Percentiles rank a stretch among this genome's conserved stretches.
These are phyloP conservation scores for Calephelis virginiensis DNA, from an alignment of 1,140 invertebrate genomes.

Conservation along the genomic window DNA sequence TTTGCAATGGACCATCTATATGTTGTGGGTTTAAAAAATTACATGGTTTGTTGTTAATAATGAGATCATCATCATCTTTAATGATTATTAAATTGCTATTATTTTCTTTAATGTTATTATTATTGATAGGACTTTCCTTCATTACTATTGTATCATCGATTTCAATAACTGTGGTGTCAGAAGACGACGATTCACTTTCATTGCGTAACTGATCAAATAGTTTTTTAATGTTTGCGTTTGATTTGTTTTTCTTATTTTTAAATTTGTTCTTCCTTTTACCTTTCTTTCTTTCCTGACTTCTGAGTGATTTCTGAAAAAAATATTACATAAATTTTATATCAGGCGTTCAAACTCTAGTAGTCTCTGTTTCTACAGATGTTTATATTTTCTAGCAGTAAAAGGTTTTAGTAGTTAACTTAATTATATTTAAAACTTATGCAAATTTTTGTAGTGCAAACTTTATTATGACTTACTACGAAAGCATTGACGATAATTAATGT, in stretches of 20 bases:
- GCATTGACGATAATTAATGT: too few species aligned
- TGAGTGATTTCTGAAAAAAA: slow-evolving; percentile 9
- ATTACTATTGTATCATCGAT: slow-evolving; percentile 6
- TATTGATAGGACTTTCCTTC: background rate
- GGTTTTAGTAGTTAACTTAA: too few species aligned
- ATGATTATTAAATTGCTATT: slow-evolving; percentile 18
- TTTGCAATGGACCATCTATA: slow-evolving; percentile 30
- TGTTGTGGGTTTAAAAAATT: slow-evolving; percentile 26
- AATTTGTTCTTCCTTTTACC: slow-evolving; percentile 14
- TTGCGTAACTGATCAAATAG: slow-evolving; percentile 35
- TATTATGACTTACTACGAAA: too few species aligned
- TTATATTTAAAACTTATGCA: too few species aligned
- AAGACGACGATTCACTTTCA: slow-evolving; percentile 18
- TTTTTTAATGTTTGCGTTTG: slow-evolving; percentile 33
- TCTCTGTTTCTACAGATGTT: too few species aligned
- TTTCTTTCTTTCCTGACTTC: background rate
- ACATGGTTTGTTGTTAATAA: slow-evolving; percentile 28
- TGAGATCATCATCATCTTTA: slow-evolving; percentile 39
- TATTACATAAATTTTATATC: background rate
- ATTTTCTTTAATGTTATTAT: slow-evolving; percentile 8
- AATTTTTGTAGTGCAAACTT: too few species aligned
- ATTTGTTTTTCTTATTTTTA: slow-evolving; percentile 30
- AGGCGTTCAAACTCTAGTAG: too few species aligned
- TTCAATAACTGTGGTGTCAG: slow-evolving; percentile 14
- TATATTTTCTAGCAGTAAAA: too few species aligned